Conservation (phyloP, 2,113 vertebrate genomes). For the Stigmatopora argus region DNA sequence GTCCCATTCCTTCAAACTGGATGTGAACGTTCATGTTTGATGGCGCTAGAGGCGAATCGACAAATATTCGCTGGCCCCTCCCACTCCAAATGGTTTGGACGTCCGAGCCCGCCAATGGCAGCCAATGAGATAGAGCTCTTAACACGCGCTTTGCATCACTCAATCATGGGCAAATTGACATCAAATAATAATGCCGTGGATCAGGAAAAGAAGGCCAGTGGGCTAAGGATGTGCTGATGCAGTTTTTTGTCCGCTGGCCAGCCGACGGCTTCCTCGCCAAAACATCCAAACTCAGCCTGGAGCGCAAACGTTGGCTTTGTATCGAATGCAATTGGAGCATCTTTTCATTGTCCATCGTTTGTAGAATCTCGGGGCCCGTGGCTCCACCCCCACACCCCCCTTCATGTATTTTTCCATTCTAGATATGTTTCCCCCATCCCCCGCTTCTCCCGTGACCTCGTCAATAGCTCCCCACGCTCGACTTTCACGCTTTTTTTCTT, state of each 20-base stretch:
- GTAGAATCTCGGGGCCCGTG: slow-evolving; percentile 4
- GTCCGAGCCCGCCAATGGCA: not conserved
- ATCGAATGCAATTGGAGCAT: slow-evolving; percentile 29
- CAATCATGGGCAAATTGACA: too few species aligned
- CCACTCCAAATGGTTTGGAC: too few species aligned
- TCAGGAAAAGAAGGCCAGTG: slow-evolving; percentile 58
- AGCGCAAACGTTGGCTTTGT: slow-evolving; percentile 1
- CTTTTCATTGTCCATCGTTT: slow-evolving; percentile 13
- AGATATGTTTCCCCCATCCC: not conserved
- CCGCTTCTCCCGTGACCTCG: slow-evolving; percentile 36
- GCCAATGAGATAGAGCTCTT: too few species aligned
- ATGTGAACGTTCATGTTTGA: not conserved
- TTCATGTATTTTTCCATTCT: slow-evolving; percentile 1
- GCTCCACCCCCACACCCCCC: not conserved
- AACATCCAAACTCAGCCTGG: not conserved
- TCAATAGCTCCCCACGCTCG: slow-evolving; percentile 26
- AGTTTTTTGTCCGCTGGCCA: slow-evolving; percentile 30
- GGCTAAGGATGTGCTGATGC: slow-evolving; percentile 64
- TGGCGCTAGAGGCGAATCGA: not conserved
- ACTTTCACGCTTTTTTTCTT: slow-evolving; percentile 14
- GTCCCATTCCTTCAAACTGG: not conserved
- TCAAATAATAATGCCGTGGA: too few species aligned
- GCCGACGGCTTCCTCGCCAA: too few species aligned
- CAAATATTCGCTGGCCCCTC: too few species aligned
- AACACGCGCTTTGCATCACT: too few species aligned